Conservation (phyloP, 2,797 vertebrate species). For the Hippocampus kuda region DNA sequence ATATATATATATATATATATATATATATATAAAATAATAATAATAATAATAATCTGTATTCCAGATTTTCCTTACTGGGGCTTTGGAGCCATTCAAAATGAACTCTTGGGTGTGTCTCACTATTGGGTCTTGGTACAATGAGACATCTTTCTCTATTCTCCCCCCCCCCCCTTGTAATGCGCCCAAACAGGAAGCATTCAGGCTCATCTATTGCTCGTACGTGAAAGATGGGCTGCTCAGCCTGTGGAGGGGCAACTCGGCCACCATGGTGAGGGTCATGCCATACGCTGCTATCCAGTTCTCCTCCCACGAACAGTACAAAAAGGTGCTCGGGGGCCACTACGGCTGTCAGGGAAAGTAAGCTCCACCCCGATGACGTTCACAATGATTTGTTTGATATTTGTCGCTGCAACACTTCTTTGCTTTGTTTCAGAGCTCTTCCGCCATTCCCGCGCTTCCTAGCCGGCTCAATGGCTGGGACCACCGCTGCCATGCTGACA, state of each 20-base stretch:
- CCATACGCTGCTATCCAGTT: slow-evolving; percentile 98
- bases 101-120: not conserved
- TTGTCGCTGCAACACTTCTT: not conserved
- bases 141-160: not conserved
- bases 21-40: too few relatives aligned
- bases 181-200: slow-evolving; percentile 78
- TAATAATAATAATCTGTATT: not conserved
- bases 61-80: not conserved
- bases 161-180: not conserved
- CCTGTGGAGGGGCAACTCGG: slow-evolving; percentile 93
- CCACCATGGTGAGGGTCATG: slow-evolving; percentile 94
- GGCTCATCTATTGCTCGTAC: slow-evolving; percentile 84
- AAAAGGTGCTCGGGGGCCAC: slow-evolving; percentile 75
- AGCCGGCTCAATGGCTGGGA: slow-evolving; percentile 88
- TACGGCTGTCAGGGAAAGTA: slow-evolving; percentile 89
- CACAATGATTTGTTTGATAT: not conserved
- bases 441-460: slow-evolving; percentile 85
- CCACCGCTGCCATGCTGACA: slow-evolving; percentile 83
- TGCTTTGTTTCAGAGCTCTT: slow-evolving; percentile 67
- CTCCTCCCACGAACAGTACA: slow-evolving; percentile 91
- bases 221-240: slow-evolving; percentile 83
- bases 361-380: slow-evolving; percentile 45
- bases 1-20: too few relatives aligned
- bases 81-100: not conserved
- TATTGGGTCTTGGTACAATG: not conserved